Conservation (phyloP, 1,140 invertebrate species). For the Atta colombica region DNA sequence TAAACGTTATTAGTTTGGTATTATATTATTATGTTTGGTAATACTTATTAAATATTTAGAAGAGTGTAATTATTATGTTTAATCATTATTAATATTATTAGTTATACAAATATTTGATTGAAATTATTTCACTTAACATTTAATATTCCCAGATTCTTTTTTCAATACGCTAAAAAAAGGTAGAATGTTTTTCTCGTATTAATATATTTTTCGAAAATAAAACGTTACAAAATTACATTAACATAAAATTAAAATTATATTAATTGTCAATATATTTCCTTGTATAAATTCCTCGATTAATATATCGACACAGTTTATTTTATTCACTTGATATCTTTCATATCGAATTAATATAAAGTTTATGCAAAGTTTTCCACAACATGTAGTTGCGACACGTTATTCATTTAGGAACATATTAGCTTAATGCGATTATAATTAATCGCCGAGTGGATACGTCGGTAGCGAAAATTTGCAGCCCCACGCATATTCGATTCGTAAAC, state of each 20-base stretch:
- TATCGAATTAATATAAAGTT: not conserved
- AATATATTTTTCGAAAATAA: not conserved
- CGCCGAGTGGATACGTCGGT: not conserved
- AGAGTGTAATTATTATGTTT: too few relatives aligned
- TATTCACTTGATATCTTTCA: not conserved
- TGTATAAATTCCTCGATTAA: not conserved
- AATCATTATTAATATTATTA: too few relatives aligned
- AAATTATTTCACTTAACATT: too few relatives aligned
- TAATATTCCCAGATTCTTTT: too few relatives aligned
- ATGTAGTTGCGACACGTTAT: not conserved
- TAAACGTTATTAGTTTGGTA: too few relatives aligned
- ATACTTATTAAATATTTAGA: too few relatives aligned
- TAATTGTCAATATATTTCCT: not conserved
- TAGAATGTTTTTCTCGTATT: not conserved
- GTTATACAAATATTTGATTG: too few relatives aligned
- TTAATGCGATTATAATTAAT: not conserved
- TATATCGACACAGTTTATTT: not conserved
- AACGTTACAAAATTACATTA: too few relatives aligned
- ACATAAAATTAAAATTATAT: too few relatives aligned
- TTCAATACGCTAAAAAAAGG: too few relatives aligned
- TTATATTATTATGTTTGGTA: too few relatives aligned
- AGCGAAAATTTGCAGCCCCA: constrained; percentile 17
- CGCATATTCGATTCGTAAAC: constrained; percentile 17
- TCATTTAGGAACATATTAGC: not conserved
- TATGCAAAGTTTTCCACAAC: not conserved